Evolutionary conservation across 2,113 vertebrate genomes (phyloP).

Genomic region (Equus przewalskii): DNA sequence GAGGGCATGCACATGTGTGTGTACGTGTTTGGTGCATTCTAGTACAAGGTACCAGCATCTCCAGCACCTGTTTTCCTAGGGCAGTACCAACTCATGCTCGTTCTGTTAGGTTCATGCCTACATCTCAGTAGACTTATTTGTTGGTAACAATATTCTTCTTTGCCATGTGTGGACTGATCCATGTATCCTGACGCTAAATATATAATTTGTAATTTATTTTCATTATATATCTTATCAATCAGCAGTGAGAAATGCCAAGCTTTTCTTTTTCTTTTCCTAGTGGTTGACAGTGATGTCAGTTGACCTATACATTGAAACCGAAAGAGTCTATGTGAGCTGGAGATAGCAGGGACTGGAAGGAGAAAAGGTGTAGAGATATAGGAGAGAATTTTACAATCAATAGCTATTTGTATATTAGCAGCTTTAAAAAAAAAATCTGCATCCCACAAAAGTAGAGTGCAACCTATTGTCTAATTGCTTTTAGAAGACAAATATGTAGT

Average conservation of each 20-base stretch:
- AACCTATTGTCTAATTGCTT: neutral
- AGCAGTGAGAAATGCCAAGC: neutral
- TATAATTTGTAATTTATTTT: neutral
- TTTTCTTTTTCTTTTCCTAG: neutral
- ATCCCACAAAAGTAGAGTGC: neutral
- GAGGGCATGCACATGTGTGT: neutral
- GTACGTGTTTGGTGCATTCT: neutral
- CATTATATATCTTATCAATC: neutral
- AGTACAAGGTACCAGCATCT: neutral
- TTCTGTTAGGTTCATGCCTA: neutral
- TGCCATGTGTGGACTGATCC: neutral
- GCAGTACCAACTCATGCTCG: neutral
- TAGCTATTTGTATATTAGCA: neutral
- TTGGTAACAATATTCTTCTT: neutral
- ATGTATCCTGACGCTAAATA: neutral
- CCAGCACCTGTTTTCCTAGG: neutral
- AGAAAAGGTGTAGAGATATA: neutral
- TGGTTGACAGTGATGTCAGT: neutral
- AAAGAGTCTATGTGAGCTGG: neutral
- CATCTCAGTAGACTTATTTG: neutral
- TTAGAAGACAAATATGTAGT: slow-evolving; percentile 18
- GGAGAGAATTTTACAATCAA: neutral
- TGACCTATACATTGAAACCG: neutral
- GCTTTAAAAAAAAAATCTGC: neutral
- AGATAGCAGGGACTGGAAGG: neutral